Evolutionary conservation across 2,797 vertebrate species (phyloP).

Genomic region (Pseudochirops cupreus): DNA sequence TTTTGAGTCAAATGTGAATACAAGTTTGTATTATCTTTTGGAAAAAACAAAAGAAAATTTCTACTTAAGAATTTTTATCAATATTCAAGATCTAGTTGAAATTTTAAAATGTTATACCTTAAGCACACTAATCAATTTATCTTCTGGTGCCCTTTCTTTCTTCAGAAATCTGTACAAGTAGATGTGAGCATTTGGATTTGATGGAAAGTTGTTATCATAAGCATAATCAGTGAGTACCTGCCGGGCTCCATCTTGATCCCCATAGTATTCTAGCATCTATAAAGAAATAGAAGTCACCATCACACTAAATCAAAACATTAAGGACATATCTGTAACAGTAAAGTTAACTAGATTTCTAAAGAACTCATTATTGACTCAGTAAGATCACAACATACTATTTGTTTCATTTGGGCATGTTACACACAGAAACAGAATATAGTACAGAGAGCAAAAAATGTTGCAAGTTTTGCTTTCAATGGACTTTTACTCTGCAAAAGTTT

Average conservation of each 20-base stretch:
- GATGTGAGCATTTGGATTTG: constrained; percentile 95
- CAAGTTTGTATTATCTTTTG: not conserved
- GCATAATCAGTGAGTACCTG: constrained; percentile 91
- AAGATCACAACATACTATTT: not conserved
- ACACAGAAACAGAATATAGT: not conserved
- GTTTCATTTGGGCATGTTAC: not conserved
- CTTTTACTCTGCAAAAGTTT: not conserved
- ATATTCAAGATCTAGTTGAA: not conserved
- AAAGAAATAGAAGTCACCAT: constrained; percentile 34
- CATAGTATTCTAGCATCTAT: constrained; percentile 94
- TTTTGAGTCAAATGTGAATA: not conserved
- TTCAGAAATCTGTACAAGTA: constrained; percentile 93
- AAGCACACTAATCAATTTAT: constrained; percentile 86
- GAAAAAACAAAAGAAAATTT: not conserved
- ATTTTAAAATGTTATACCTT: constrained; percentile 85
- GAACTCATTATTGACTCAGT: not conserved
- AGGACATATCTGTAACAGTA: not conserved
- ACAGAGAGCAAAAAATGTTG: accelerated
- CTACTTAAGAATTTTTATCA: not conserved
- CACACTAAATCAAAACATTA: constrained; percentile 8
- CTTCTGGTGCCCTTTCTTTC: constrained; percentile 83
- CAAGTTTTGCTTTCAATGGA: not conserved
- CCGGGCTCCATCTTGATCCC: constrained; percentile 85
- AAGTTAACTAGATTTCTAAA: not conserved
- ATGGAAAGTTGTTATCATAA: constrained; percentile 90